A percentile compares a stretch with the other conserved stretches of the same genome.
phyloP scores from a whole-genome alignment of 2,888 invertebrate species.

The Acanthosepion esculentum region DNA sequence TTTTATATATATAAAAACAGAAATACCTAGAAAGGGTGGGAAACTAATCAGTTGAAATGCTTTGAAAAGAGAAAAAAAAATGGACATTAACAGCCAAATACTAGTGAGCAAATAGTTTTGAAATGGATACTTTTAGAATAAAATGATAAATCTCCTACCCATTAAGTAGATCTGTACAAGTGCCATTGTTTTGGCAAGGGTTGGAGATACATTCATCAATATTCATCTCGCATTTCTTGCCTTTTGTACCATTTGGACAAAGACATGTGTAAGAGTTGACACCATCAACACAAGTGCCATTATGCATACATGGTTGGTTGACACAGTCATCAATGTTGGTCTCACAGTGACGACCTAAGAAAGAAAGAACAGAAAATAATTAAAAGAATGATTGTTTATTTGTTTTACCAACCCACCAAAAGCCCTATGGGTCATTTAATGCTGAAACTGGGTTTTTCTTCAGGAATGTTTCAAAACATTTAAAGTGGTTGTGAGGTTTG shows the following conservation, averaged over 20 bases:
- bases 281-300: slow-evolving; percentile 62
- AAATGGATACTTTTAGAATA: no score
- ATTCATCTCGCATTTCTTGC: slow-evolving; percentile 74
- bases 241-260: slow-evolving; percentile 87
- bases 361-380: not conserved
- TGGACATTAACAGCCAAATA: no score
- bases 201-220: slow-evolving; percentile 66
- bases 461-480: no score
- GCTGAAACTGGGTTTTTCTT: no score
- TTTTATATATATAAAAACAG: no score
- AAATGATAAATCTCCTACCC: slow-evolving; percentile 51
- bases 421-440: no score
- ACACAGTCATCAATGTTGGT: slow-evolving; percentile 79
- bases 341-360: slow-evolving; percentile 73
- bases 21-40: no score
- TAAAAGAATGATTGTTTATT: not conserved
- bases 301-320: slow-evolving; percentile 72
- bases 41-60: no score
- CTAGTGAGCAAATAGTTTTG: no score
- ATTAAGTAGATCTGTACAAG: slow-evolving; percentile 64
- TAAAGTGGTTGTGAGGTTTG: no score
- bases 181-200: slow-evolving; percentile 54
- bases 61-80: not conserved
- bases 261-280: slow-evolving; percentile 62
- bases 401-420: no score